phyloP scores from a whole-genome alignment of 2,888 invertebrate species.

The Chorisops tibialis region DNA sequence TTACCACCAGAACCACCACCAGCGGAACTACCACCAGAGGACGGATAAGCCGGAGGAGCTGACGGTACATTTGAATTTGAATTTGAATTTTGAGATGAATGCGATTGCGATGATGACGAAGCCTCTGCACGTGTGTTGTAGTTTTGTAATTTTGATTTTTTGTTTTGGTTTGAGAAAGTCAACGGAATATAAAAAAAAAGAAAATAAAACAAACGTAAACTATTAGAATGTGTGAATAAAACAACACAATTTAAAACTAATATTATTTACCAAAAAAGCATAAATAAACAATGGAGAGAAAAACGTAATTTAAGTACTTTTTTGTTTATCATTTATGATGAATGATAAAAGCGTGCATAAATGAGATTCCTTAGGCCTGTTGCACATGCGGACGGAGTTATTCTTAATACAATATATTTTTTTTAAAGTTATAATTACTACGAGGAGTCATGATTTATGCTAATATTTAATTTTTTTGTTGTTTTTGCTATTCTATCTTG shows the following conservation, averaged over 20 bases:
- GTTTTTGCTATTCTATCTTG: no score
- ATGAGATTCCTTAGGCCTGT: no score
- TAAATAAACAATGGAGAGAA: not conserved
- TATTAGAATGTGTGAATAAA: not conserved
- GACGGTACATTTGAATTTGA: not conserved
- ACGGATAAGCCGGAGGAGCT: not conserved
- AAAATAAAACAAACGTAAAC: constrained; percentile 1
- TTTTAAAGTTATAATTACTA: no score
- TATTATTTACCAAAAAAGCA: not conserved
- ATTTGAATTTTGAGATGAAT: constrained; percentile 15
- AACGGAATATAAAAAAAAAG: constrained; percentile 4
- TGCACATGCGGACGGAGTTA: no score
- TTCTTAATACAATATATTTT: no score
- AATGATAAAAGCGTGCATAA: no score
- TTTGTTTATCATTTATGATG: not conserved
- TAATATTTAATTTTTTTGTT: no score
- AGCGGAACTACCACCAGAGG: constrained; percentile 36
- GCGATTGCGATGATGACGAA: constrained; percentile 26
- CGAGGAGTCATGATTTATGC: no score
- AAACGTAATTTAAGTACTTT: not conserved
- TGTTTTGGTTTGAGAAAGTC: not conserved
- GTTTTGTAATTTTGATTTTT: not conserved
- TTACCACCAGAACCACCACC: constrained; percentile 38
- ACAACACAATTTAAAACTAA: constrained; percentile 4
- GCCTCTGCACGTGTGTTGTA: constrained; percentile 17